Evolutionary conservation across 2,888 invertebrate species (phyloP), one percentile per base, ranked within the genome.

Genomic region (Malthinus flaveolus): DNA sequence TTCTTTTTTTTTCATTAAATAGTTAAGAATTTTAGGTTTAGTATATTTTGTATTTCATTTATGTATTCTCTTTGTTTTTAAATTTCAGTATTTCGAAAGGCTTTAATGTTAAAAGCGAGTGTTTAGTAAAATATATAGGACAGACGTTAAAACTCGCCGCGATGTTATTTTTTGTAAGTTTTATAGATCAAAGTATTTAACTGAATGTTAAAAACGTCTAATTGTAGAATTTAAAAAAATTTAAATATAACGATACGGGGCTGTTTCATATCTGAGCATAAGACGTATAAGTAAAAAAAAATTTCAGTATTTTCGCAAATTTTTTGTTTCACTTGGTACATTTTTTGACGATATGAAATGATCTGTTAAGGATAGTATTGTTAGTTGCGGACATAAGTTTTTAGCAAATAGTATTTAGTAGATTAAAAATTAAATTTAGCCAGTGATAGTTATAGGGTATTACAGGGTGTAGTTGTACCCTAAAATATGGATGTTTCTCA

Each of bases 391-490:
- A 23, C 23, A 45, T 62, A 62, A 64, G 66, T 66, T 64, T 62
- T 60, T 54, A 44, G 56, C 49, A 62, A 63, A 59, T 34, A 48
- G 62, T 63, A 60, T 52, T 39, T 34, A 48, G 62, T 63, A 63
- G 63, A 53, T 23, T 23, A 23, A 23, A n/a, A 55, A 37, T 37
- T 60, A 77, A 76, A 71, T 70, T 69, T 77, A 76, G 76, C 74
- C 75, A 76, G 75, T 76, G 75, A 73, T 71, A 65, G 72, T 65
- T 42, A 67, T 78, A 78, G 78, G 78, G 73, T 75, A 75, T 73
- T 72, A 79, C 79, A 79, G 79, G 79, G 79, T 79, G 74, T 78
- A 78, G 77, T 71, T 77, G 75, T 78, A 76, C 78, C 78, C 78
- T 78, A 75, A 71, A 75, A 67, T 68, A 67, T 66, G 66, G 59